These are phyloP conservation scores for Tragulus kanchil DNA, from an alignment of 2,113 vertebrate genomes.

Conservation along the genomic window DNA sequence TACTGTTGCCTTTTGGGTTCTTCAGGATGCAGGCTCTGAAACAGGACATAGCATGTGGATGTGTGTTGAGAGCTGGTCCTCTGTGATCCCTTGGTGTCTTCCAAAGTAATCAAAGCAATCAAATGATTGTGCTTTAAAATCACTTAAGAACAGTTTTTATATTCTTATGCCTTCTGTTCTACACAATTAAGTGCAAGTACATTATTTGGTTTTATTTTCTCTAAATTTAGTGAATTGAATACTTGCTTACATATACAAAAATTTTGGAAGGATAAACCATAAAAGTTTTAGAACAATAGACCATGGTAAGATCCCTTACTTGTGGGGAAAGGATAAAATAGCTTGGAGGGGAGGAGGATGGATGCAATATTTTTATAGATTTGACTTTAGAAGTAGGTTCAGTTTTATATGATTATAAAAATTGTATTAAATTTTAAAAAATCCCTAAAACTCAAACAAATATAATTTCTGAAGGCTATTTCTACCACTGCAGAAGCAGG, in stretches of 20 bases:
- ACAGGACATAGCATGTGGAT: fast-evolving
- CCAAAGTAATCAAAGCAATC: neutral
- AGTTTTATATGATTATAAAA: conserved; percentile 13
- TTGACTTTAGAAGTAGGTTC: conserved; percentile 6
- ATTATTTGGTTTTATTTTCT: conserved; percentile 17
- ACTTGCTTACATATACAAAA: neutral
- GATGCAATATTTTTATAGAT: neutral
- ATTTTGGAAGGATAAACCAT: neutral
- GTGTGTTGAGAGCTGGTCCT: neutral
- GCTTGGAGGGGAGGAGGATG: neutral
- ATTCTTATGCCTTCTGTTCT: neutral
- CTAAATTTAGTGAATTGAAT: neutral
- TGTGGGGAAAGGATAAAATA: neutral
- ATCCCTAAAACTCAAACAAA: conserved; percentile 9
- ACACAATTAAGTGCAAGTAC: neutral
- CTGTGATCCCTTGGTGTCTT: neutral
- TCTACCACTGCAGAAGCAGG: neutral
- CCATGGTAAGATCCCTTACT: neutral
- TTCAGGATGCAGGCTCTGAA: neutral
- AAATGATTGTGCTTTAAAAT: neutral
- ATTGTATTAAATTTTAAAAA: neutral
- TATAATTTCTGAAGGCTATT: neutral
- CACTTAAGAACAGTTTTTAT: neutral
- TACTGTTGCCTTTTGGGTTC: neutral
- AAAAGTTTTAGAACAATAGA: neutral